phyloP scores from a whole-genome alignment of 2,888 invertebrate genomes.

The Stenurella melanura region DNA sequence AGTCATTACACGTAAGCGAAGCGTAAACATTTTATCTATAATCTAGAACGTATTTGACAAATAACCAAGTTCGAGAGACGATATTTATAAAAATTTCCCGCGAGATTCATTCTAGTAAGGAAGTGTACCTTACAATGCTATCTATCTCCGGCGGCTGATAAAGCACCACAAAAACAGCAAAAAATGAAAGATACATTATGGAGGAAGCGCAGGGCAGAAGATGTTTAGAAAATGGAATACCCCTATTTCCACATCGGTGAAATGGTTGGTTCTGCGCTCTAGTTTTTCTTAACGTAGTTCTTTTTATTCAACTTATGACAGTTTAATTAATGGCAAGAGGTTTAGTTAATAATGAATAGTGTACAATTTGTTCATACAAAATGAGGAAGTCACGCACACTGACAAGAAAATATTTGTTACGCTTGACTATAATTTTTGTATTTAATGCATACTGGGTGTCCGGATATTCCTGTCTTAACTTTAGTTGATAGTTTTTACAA shows the following conservation, averaged over 20 bases:
- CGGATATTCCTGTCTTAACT: too few species aligned
- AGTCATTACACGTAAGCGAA: conserved; percentile 5
- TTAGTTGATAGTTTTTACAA: too few species aligned
- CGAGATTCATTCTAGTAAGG: conserved; percentile 27
- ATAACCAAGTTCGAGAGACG: conserved; percentile 19
- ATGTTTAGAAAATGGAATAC: neutral
- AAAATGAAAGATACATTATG: conserved; percentile 21
- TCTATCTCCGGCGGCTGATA: conserved; percentile 24
- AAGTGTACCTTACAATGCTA: conserved; percentile 25
- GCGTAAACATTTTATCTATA: conserved; percentile 24
- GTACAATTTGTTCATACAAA: too few species aligned
- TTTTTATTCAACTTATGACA: neutral
- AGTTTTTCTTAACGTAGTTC: neutral
- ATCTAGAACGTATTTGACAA: conserved; percentile 22
- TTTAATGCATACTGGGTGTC: too few species aligned
- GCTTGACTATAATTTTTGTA: too few species aligned
- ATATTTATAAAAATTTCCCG: conserved; percentile 27
- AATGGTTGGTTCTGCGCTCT: neutral
- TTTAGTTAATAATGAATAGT: too few species aligned
- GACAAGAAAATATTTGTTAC: too few species aligned
- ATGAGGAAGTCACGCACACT: too few species aligned
- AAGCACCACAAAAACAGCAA: conserved; percentile 18
- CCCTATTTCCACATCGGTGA: neutral
- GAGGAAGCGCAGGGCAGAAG: conserved; percentile 15
- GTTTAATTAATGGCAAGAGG: neutral